A percentile compares a stretch with the other conserved stretches of the same genome.
phyloP scores from a whole-genome alignment of 1,140 invertebrate genomes.

The Hydropsyche tenuis region DNA sequence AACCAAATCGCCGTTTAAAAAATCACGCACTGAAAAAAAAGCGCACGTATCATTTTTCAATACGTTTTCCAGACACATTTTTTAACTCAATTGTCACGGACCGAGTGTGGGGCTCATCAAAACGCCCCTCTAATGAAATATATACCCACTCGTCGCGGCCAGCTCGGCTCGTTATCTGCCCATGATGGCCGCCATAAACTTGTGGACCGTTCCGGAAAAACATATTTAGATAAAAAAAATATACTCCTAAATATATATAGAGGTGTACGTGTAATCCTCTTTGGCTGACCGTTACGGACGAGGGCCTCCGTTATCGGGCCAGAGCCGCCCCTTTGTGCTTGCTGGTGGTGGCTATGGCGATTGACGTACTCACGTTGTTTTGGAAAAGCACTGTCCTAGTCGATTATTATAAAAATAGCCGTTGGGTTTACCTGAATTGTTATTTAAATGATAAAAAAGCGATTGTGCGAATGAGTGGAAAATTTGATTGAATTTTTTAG shows the following conservation, averaged over 20 bases:
- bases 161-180: constrained; percentile 43
- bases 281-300: constrained; percentile 48
- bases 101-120: background rate
- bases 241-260: background rate
- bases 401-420: no score
- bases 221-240: constrained; percentile 51
- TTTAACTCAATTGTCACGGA: constrained; percentile 26
- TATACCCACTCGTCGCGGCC: constrained; percentile 13
- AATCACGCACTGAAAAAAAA: no score
- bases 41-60: no score
- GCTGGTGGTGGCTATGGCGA: background rate
- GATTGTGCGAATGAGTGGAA: no score
- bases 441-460: no score
- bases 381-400: no score
- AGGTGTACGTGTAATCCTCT: constrained; percentile 41
- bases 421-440: no score
- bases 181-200: constrained; percentile 47
- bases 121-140: constrained; percentile 40
- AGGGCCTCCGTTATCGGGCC: constrained; percentile 44
- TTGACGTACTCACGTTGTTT: no score
- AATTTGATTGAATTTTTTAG: no score
- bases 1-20: background rate
- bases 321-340: constrained; percentile 3
- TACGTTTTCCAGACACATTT: no score
- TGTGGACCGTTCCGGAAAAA: constrained; percentile 49